These are phyloP conservation scores for Lasioglossum pauxillum DNA, from an alignment of 2,888 invertebrate species.

Conservation along the genomic window DNA sequence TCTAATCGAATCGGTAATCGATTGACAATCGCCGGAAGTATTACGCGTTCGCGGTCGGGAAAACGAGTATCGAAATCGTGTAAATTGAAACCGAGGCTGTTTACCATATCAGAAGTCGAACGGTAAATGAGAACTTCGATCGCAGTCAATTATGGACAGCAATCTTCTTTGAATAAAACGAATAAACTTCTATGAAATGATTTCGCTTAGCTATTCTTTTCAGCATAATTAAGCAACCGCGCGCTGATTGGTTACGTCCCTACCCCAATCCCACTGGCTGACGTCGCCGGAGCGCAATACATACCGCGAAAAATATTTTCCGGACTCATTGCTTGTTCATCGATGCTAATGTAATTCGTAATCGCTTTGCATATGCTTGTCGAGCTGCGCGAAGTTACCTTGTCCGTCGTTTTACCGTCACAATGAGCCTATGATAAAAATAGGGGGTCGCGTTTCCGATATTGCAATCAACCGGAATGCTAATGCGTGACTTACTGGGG, in stretches of 20 bases:
- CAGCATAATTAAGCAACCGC: conserved; percentile 14
- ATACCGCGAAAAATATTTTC: conserved; percentile 30
- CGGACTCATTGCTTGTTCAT: conserved; percentile 33
- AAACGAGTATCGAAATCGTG: neutral
- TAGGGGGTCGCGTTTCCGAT: neutral
- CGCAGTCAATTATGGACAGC: neutral
- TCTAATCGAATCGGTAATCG: conserved; percentile 80
- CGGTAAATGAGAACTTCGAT: neutral
- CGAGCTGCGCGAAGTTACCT: conserved; percentile 13
- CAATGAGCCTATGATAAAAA: conserved; percentile 2
- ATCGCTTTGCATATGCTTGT: conserved; percentile 33
- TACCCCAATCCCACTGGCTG: conserved; percentile 46
- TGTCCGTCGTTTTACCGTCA: neutral
- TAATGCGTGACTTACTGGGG: neutral
- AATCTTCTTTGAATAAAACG: neutral
- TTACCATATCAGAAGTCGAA: neutral
- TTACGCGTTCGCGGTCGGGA: conserved; percentile 9
- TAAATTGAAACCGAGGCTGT: neutral
- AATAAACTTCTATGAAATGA: neutral
- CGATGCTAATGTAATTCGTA: conserved; percentile 56
- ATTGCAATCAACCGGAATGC: neutral
- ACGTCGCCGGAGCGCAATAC: conserved; percentile 2
- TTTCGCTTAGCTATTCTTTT: neutral
- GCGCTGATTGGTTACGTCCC: conserved; percentile 54
- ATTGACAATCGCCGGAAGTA: conserved; percentile 81